These are phyloP conservation scores for Scyliorhinus canicula DNA, from an alignment of 2,797 vertebrate genomes.

Conservation along the genomic window DNA sequence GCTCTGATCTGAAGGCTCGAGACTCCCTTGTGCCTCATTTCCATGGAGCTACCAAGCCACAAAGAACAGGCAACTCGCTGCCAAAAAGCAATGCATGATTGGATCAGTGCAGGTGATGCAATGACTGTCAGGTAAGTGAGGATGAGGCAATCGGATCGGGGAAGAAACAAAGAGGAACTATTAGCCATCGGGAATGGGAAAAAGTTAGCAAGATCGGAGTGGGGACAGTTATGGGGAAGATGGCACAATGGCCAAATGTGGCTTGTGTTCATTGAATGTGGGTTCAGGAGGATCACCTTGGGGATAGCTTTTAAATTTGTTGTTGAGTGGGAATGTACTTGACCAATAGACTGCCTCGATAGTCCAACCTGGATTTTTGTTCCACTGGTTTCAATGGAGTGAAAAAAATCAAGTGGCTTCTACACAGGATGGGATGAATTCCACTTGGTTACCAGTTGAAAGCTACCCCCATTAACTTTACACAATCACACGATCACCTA, in stretches of 20 bases:
- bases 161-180: too few relatives aligned
- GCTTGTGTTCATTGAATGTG: neutral
- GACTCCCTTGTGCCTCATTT: neutral
- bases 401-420: neutral
- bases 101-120: neutral
- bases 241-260: too few relatives aligned
- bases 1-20: neutral
- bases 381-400: neutral
- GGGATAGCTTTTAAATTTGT: neutral
- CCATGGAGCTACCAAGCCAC: neutral
- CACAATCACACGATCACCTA: too few relatives aligned
- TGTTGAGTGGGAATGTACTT: neutral
- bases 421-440: neutral
- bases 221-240: too few relatives aligned
- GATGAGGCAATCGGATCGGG: neutral
- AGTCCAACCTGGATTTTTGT: neutral
- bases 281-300: neutral
- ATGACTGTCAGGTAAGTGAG: neutral
- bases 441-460: neutral
- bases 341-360: neutral
- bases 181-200: too few relatives aligned
- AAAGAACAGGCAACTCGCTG: neutral
- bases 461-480: neutral
- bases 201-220: neutral
- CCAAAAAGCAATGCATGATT: neutral